Conservation (phyloP, 2,113 vertebrate genomes). For the Ancistrus triradiatus region DNA sequence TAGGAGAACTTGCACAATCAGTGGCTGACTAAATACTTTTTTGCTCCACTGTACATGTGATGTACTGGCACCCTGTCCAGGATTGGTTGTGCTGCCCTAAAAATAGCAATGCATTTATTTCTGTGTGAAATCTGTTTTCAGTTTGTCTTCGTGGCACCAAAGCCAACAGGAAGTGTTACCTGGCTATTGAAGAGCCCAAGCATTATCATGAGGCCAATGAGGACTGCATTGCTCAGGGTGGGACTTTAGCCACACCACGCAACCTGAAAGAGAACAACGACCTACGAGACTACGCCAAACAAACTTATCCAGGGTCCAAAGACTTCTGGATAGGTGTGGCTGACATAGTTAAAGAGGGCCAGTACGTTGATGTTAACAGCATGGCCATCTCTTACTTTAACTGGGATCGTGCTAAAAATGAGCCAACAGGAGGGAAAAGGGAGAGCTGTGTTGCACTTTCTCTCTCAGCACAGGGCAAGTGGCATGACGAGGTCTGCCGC, state of each 20-base stretch:
- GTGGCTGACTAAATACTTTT: too few relatives aligned
- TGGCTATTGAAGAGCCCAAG: conserved; percentile 77
- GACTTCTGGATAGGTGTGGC: conserved; percentile 93
- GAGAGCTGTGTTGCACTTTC: conserved; percentile 87
- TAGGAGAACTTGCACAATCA: too few relatives aligned
- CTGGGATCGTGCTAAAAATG: conserved; percentile 81
- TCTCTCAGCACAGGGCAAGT: conserved; percentile 83
- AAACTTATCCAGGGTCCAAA: conserved; percentile 68
- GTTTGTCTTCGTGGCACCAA: conserved; percentile 93
- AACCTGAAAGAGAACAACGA: conserved; percentile 75
- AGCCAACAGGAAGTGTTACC: conserved; percentile 88
- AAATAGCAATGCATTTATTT: not conserved
- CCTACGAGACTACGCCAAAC: conserved; percentile 82
- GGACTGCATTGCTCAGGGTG: conserved; percentile 92
- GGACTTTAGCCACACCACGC: conserved; percentile 83
- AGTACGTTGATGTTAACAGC: conserved; percentile 90
- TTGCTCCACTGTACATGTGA: too few relatives aligned
- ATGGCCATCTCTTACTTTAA: conserved; percentile 79
- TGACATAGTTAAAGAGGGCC: conserved; percentile 86
- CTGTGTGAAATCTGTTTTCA: conserved; percentile 62
- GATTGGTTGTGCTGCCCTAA: too few relatives aligned
- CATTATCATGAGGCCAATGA: conserved; percentile 93
- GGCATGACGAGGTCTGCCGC: conserved; percentile 86
- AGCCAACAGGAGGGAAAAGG: conserved; percentile 85
- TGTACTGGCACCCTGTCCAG: too few relatives aligned